A percentile compares a stretch with the other conserved stretches of the same genome.
phyloP scores from a whole-genome alignment of 2,113 vertebrate genomes.

The Opisthocomus hoazin region DNA sequence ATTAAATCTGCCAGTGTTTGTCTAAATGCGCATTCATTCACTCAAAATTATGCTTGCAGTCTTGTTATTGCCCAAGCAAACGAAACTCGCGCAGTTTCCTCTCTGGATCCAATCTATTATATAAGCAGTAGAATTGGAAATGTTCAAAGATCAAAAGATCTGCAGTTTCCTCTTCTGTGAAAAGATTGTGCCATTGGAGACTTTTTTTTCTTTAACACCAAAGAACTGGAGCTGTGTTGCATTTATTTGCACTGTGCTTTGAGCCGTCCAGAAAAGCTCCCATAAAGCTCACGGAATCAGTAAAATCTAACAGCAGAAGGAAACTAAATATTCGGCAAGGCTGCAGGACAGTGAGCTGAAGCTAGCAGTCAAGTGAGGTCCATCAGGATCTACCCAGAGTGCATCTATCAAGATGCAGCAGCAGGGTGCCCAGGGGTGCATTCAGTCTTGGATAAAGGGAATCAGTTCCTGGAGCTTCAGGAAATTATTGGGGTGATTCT shows the following conservation, averaged over 20 bases:
- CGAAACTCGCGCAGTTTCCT: background rate
- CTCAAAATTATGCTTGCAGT: background rate
- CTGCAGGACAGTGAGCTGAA: background rate
- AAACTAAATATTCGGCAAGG: background rate
- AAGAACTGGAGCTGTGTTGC: background rate
- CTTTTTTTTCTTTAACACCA: background rate
- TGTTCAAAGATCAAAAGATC: background rate
- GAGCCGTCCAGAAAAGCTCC: background rate
- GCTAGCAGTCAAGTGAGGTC: background rate
- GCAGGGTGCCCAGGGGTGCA: background rate
- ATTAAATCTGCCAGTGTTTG: slow-evolving; percentile 23
- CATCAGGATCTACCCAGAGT: background rate
- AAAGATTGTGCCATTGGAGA: background rate
- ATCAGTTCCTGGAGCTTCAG: background rate
- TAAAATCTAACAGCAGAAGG: background rate
- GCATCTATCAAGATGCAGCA: background rate
- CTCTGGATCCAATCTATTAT: background rate
- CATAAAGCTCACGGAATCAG: background rate
- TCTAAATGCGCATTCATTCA: slow-evolving; percentile 2
- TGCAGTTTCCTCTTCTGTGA: background rate
- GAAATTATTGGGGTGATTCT: background rate
- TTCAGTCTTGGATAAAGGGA: background rate
- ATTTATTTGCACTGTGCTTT: slow-evolving; percentile 12
- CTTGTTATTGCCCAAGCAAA: background rate
- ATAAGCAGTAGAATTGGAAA: background rate